Conservation (phyloP, 2,888 invertebrate species). For the Tortrix viridana region DNA sequence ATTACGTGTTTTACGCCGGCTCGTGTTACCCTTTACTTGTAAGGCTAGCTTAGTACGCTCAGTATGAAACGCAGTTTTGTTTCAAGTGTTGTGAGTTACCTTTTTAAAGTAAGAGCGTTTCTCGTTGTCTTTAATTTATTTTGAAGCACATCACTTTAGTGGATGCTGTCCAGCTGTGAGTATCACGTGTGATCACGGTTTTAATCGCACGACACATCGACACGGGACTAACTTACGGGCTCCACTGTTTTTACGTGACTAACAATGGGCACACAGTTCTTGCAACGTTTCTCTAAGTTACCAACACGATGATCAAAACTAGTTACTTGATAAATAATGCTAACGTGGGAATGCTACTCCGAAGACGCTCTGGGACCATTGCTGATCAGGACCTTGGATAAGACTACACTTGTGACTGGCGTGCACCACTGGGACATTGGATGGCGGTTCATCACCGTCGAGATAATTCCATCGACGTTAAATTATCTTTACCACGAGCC, state of each 20-base stretch:
- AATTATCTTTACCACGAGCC: no score
- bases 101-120: not conserved
- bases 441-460: no score
- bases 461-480: no score
- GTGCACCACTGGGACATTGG: no score
- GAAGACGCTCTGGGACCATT: no score
- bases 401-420: no score
- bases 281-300: slow-evolving; percentile 45
- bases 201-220: slow-evolving; percentile 25
- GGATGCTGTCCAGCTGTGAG: not conserved
- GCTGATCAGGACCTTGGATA: no score
- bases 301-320: not conserved
- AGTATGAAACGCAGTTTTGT: slow-evolving; percentile 1
- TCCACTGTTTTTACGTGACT: slow-evolving; percentile 19
- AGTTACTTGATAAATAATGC: not conserved
- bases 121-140: not conserved
- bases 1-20: slow-evolving; percentile 63
- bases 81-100: not conserved
- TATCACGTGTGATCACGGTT: slow-evolving; percentile 19
- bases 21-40: slow-evolving; percentile 64
- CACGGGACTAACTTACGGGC: slow-evolving; percentile 22
- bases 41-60: slow-evolving; percentile 38
- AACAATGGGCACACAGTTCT: slow-evolving; percentile 39
- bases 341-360: no score
- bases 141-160: slow-evolving; percentile 9